phyloP scores from a whole-genome alignment of 2,113 vertebrate species.

The Macquaria ambigua region DNA sequence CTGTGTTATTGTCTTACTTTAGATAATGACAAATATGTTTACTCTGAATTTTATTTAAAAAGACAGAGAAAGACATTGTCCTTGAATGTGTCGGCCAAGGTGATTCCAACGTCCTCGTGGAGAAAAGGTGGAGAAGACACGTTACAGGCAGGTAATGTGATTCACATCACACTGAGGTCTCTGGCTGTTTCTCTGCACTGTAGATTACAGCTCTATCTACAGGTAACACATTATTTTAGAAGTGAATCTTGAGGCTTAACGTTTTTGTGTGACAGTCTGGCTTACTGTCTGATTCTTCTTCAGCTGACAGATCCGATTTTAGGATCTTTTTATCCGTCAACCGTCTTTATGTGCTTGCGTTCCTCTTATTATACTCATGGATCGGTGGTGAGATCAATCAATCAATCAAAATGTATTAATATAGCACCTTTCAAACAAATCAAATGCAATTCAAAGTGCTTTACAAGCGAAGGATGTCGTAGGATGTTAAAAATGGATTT shows the following conservation, averaged over 20 bases:
- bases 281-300: background rate
- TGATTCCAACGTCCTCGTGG: background rate
- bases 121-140: background rate
- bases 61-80: background rate
- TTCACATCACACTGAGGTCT: background rate
- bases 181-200: background rate
- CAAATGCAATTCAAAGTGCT: no score
- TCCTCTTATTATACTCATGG: background rate
- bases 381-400: background rate
- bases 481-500: no score
- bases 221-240: background rate
- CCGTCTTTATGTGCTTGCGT: background rate
- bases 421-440: no score
- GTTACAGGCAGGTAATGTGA: background rate
- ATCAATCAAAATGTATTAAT: no score
- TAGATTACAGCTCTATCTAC: background rate
- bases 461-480: no score
- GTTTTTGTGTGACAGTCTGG: background rate
- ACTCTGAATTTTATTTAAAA: background rate
- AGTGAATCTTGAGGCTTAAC: background rate
- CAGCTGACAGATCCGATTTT: background rate
- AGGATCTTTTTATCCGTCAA: background rate
- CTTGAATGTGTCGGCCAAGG: constrained; percentile 7
- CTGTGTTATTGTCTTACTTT: background rate
- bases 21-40: background rate